Base-by-base conservation (phyloP, 2,113 vertebrate genomes). In the Rousettus leschenaultii region DNA sequence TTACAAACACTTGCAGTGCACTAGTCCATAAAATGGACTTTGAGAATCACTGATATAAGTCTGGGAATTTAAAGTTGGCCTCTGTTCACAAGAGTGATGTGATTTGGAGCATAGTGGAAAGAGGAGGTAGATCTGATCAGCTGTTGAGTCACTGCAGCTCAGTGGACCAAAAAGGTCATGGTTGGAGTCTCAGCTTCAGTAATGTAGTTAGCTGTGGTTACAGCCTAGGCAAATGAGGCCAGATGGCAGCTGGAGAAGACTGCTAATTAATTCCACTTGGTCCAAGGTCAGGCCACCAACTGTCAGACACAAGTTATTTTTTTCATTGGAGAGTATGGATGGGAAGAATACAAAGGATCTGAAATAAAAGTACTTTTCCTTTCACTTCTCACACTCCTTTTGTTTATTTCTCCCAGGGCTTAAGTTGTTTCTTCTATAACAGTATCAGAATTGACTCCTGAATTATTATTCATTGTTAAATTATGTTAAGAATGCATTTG, bases 401-500 rank as follows among this genome's bases (percentile, higher is more conserved):
- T 65, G 22, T 86, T 97, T n/a, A 73, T 97, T 87, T 68, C 21
- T 96, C 48, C 85, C n/a, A 91, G 70, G 14, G 13, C 14, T 95
- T 94, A 78, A 78, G 68, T 94, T 86, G 85, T 82, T 86, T 95
- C 77, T 93, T 96, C 48, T 45, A 53, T 70, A 87, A 92, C 70
- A 86, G 7, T 86, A 63, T 71, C 59, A 96, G 6, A 91, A 86
- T 86, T 95, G 79, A 87, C 86, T 96, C 85, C 85, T 91, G 80
- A 92, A 96, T 86, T 87, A 77, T 65, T 96, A 73, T 59, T 97
- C 92, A 95, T 45, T 82, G 2, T 78, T 74, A 91, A 96, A 59
- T 89, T 87, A 91, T 73, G 78, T 96, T 86, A 96, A 94, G 93
- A 97, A 97, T 98, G 24, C 57, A 79, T 97, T 96, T 93, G 89